These are phyloP conservation scores for Desmophyllum pertusum DNA, from an alignment of 92 coral and sea anemone genomes.

Conservation along the genomic window DNA sequence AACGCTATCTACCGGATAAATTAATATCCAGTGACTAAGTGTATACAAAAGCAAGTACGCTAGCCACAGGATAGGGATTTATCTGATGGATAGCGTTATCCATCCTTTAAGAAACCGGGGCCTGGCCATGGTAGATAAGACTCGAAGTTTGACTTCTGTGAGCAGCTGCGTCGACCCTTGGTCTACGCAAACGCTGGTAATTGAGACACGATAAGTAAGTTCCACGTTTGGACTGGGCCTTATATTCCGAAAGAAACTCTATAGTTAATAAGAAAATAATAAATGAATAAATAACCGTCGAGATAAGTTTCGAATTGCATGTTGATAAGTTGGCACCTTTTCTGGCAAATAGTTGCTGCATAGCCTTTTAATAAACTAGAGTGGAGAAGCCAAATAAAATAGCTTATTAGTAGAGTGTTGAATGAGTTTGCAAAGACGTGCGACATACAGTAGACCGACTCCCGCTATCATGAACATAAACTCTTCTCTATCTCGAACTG, in stretches of 20 bases:
- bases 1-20: no score
- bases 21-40: no score
- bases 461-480: no score
- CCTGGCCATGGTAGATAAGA: no score
- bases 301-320: neutral
- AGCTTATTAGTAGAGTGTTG: neutral
- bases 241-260: neutral
- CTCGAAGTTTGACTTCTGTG: neutral
- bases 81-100: no score
- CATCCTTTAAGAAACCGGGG: no score
- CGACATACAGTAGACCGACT: neutral
- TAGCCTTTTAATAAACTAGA: neutral
- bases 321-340: neutral
- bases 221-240: neutral
- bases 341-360: neutral
- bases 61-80: no score
- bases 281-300: neutral
- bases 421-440: neutral
- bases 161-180: neutral
- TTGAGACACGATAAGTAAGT: neutral
- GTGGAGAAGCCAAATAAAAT: slow-evolving; percentile 3
- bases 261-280: neutral
- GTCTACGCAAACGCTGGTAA: no score
- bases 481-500: no score
- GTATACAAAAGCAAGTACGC: no score